Base-by-base conservation (phyloP, 64 coral and sea anemone genomes). In the Exaiptasia diaphana region DNA sequence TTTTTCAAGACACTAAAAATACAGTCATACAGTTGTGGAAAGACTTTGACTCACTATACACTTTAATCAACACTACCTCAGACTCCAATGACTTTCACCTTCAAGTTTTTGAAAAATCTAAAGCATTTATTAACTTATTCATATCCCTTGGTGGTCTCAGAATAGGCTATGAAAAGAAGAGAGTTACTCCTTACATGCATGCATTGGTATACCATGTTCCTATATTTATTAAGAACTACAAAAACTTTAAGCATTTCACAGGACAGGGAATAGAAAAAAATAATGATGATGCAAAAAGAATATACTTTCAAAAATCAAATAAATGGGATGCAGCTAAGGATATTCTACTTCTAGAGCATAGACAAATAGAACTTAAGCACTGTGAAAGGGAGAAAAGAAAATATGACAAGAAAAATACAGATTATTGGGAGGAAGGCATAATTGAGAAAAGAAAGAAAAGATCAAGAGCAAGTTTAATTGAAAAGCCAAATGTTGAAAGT, bases 251-350 rank as follows among this genome's bases (percentile, higher is more conserved):
- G 48, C 9, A 22, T 40, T 57, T 79, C 20, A 62, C 54, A 54
- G 67, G 67, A 41, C 67, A 71, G 22, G 67, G 67, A n/a, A n/a
- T 76, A 4, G 75, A 60, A 27, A 79, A 79, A 49, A 79, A 79
- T 53, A 78, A 78, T 38, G 74, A 78, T 78, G 74, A 78, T 57
- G 74, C 74, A 1, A 58, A 78, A 39, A 18, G 74, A 14, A 38
- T 60, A 36, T 61, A 60, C 54, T 79, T 39, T 18, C 50, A 60
- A 58, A 79, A 79, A 33, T 79, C 75, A 2, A 79, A 79, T 56
- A 79, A 79, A 79, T 79, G 75, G 75, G 75, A 79, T 49, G 75
- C 75, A 60, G 53, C 75, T 33, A 59, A 60, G 42, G 75, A 79
- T 39, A 50, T 75, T 75, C 46, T 75, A 20, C 85, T 34, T 26